phyloP scores from a whole-genome alignment of 2,797 vertebrate species.

The Percopsis omiscomaycus region DNA sequence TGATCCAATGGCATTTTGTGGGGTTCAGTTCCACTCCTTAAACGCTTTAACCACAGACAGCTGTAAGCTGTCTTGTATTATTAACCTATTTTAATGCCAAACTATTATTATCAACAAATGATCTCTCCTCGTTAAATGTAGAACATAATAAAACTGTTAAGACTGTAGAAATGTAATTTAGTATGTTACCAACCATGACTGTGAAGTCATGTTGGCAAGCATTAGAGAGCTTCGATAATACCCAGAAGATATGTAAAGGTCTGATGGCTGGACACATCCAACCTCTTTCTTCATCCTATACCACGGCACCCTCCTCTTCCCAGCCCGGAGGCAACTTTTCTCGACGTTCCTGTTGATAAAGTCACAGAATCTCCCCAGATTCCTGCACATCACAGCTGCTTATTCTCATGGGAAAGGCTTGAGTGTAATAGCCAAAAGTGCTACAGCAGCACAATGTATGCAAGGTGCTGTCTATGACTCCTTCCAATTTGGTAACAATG shows the following conservation, averaged over 20 bases:
- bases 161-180: no score
- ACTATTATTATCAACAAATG: background rate
- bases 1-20: conserved; percentile 1
- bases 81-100: background rate
- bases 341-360: conserved; percentile 40
- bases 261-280: conserved; percentile 29
- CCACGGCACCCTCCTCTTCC: conserved; percentile 37
- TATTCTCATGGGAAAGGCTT: conserved; percentile 49
- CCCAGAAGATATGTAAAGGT: conserved; percentile 28
- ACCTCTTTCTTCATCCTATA: conserved; percentile 31
- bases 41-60: background rate
- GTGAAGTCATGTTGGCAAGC: no score
- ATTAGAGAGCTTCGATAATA: conserved; percentile 16
- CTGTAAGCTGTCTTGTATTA: background rate
- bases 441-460: conserved; percentile 40
- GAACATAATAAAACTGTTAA: background rate
- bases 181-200: no score
- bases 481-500: conserved; percentile 7
- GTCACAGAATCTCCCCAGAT: conserved; percentile 69
- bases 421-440: conserved; percentile 33
- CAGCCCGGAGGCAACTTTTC: conserved; percentile 47
- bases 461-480: conserved; percentile 13
- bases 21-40: background rate
- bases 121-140: background rate
- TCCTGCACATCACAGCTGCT: conserved; percentile 57